These are phyloP conservation scores for Tuberolachnus salignus DNA, from an alignment of 2,888 invertebrate species.

Conservation along the genomic window DNA sequence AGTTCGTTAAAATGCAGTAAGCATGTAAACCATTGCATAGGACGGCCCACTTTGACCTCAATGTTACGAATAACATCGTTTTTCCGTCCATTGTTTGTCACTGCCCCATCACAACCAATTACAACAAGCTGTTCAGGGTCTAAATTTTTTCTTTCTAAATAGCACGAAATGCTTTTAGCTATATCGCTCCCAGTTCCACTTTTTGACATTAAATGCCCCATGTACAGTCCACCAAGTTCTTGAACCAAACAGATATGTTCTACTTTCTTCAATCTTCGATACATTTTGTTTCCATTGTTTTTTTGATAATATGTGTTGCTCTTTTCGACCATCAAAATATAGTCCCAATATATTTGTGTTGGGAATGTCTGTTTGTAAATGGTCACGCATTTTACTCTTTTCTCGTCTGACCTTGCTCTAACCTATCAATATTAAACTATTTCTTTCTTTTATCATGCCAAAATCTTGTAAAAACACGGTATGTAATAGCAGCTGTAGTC, in stretches of 20 bases:
- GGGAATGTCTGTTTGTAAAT: too few species aligned
- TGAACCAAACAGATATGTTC: not conserved
- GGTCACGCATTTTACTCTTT: too few species aligned
- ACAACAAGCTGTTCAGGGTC: not conserved
- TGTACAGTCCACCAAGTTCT: not conserved
- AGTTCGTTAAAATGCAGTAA: not conserved
- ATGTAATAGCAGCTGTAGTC: too few species aligned
- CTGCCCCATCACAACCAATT: not conserved
- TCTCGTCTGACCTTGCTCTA: too few species aligned
- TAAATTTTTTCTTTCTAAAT: too few species aligned
- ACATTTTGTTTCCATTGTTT: not conserved
- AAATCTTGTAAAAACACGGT: too few species aligned
- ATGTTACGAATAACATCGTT: too few species aligned
- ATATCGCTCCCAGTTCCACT: not conserved
- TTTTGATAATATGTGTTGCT: not conserved
- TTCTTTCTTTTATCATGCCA: too few species aligned
- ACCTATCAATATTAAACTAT: too few species aligned
- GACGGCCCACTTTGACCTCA: not conserved
- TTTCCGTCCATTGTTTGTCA: not conserved
- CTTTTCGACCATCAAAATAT: not conserved
- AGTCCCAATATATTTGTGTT: not conserved
- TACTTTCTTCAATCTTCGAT: not conserved
- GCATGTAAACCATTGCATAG: not conserved
- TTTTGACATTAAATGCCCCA: not conserved
- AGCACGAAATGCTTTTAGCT: too few species aligned